Base-by-base conservation (phyloP, 2,888 invertebrate genomes). In the Sarcophaga caerulescens region DNA sequence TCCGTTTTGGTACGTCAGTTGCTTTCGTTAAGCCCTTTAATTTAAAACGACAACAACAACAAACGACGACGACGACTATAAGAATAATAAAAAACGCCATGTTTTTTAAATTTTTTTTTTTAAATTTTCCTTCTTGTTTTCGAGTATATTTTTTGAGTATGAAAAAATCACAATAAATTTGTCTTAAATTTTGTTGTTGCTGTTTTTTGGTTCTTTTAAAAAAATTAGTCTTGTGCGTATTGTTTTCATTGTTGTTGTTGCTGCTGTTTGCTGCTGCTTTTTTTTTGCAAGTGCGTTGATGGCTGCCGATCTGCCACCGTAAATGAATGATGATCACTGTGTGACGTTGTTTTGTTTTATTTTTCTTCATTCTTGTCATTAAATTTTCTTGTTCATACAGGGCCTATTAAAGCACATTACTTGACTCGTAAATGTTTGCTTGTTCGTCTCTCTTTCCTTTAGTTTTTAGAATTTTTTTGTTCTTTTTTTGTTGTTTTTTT, bases 261-360 rank as follows among this genome's bases (percentile, higher is more conserved):
- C 8, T 35, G 35, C 8, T 47, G 47, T 47, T 14, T 3, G 12
- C 1, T 52, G 12, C 14, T 47, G 52, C 17, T 17, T 14, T 0
- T 12, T 52, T 4, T 52, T 52, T 52, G 52, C 17, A 52, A 14
- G 52, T 52, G 52, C 60, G 66, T 71, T 71, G 57, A 84, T 84
- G 71, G 14, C 66, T 73, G 73, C 59, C 73, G 45, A 62, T 19
- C 60, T 73, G 80, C 45, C 73, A 59, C 25, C 10, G 21, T 45
- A 62, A 76, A 77, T 80, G 66, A 76, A 76, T 76, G 62, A 71
- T 84, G 44, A 75, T 70, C 70, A 25, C 47, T 71, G 71, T 70
- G 59, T 69, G n/a, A 57, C 35, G 62, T 63, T 62, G 44, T 62
- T 21, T 59, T 45, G 25, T 75, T 52, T 63, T 4, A 12, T 44